Evolutionary conservation across 2,888 invertebrate genomes (phyloP), one percentile per base, ranked within the genome.

Genomic region (Saturnia japonica): DNA sequence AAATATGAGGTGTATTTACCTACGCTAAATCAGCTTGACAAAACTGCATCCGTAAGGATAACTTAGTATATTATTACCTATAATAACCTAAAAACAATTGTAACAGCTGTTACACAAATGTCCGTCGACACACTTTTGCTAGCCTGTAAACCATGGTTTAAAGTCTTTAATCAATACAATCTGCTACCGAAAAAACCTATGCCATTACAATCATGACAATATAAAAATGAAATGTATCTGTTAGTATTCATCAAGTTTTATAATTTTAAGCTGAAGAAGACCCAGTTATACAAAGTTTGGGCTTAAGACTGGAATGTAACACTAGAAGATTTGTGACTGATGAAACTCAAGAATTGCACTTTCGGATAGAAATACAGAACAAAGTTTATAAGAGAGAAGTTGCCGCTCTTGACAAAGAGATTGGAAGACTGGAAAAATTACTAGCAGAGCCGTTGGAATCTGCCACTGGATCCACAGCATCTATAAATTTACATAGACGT

Each of bases 311-410:
- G 79, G 98, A 98, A 85, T 97, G 96, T 86, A 98, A 98, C 81
- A 98, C 98, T 0, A 94, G 98, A 77, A 92, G 97, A 82, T 97
- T 98, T 83, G 96, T 97, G 25, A 96, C 96, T 25, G 97, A 98
- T 80, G 98, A 98, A 82, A 95, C 95, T 68, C 95, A 96, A 77
- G 98, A 98, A 82, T 89, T 97, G 22, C 96, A 97, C 82, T 97
- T 97, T 86, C 94, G 98, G 72, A 97, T 98, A 67, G 98, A 98
- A 88, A 97, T 98, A 70, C 98, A 98, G 89, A 98, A 98, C 89
- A 96, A 96, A 77, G 98, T 98, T 8, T 98, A 98, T 85, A 96
- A 96, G 83, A 95, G 96, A 76, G 97, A 98, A 87, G 95, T 98
- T 76, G 96, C 96, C 12, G 96, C 96, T 22, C 86, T 97, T 68